Conservation (phyloP, 30 jellyfish, hydroid and myxozoan genomes). For the Rhopilema esculentum region DNA sequence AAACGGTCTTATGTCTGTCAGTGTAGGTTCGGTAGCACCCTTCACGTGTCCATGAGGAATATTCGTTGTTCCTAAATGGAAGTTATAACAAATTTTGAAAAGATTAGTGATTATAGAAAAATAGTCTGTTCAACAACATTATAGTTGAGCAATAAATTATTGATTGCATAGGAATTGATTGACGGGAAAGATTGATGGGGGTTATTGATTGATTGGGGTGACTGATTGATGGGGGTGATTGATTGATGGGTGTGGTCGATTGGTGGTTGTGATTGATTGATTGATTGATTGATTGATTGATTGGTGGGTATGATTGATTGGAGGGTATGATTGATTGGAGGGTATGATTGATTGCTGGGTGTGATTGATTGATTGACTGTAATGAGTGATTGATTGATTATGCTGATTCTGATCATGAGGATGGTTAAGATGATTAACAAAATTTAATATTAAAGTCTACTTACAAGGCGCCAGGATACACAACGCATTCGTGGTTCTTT, state of each 20-base stretch:
- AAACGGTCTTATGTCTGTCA: conserved; percentile 50
- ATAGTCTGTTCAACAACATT: neutral
- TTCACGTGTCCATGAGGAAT: conserved; percentile 53
- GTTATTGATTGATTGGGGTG: neutral
- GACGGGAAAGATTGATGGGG: neutral
- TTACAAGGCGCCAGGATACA: conserved; percentile 12
- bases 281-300: neutral
- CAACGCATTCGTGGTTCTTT: conserved; percentile 16
- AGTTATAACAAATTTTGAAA: neutral
- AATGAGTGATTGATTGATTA: neutral
- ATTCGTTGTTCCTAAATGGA: conserved; percentile 11
- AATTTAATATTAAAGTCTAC: neutral
- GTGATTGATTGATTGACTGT: neutral
- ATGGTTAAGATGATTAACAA: too few species aligned
- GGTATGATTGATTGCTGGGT: neutral
- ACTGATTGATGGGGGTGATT: neutral
- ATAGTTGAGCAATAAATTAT: too few species aligned
- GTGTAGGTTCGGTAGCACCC: conserved; percentile 59
- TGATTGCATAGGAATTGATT: too few species aligned
- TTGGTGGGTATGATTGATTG: neutral
- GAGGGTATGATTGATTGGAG: neutral
- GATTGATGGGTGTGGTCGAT: too few species aligned
- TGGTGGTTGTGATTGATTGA: neutral
- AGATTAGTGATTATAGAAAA: neutral
- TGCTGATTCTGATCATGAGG: neutral